Conservation (phyloP, 2,113 vertebrate genomes). For the Mustelus asterias region DNA sequence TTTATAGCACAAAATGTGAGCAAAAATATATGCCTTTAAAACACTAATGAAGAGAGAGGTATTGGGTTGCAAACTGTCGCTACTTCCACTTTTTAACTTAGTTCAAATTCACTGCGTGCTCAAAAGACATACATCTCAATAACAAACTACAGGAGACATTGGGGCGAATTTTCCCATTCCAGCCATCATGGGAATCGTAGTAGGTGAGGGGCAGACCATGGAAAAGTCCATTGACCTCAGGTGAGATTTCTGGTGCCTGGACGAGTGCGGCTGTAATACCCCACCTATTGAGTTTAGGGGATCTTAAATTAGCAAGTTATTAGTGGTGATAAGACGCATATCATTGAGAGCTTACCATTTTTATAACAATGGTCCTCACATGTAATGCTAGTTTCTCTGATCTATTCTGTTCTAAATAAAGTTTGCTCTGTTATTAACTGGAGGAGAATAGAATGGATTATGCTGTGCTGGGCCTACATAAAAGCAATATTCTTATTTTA, state of each 20-base stretch:
- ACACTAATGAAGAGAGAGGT: neutral
- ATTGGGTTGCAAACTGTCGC: neutral
- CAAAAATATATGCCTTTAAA: neutral
- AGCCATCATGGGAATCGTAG: too few species aligned
- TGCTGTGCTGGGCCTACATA: too few species aligned
- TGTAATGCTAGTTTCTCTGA: neutral
- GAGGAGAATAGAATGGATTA: neutral
- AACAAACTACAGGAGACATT: neutral
- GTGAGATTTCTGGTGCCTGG: too few species aligned
- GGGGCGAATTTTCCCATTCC: too few species aligned
- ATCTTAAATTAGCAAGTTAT: neutral
- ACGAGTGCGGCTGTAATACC: too few species aligned
- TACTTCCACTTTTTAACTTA: neutral
- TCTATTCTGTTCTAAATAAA: neutral
- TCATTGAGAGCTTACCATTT: neutral
- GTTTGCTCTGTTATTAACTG: neutral
- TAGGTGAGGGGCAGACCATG: too few species aligned
- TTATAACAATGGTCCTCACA: neutral
- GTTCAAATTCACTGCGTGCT: neutral
- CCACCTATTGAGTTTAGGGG: neutral
- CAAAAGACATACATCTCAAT: neutral
- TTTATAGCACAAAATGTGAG: neutral
- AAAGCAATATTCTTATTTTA: neutral
- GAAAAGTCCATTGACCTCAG: too few species aligned
- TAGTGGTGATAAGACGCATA: neutral